phyloP scores from a whole-genome alignment of 2,888 invertebrate genomes.

The Hemistola chrysoprasaria region DNA sequence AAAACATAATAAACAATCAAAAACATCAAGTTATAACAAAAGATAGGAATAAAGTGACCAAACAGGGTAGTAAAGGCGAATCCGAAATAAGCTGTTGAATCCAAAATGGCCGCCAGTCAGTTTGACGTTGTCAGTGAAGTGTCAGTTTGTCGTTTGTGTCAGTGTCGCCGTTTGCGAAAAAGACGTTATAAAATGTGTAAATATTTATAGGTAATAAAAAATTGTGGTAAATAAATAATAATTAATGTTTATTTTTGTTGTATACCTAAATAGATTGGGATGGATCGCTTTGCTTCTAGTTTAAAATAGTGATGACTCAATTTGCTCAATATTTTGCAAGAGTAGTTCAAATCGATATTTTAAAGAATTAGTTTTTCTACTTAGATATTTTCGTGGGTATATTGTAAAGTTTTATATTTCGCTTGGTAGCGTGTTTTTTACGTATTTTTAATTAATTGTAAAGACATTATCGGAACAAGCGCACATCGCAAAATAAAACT shows the following conservation, averaged over 20 bases:
- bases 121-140: conserved; percentile 29
- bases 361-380: conserved; percentile 51
- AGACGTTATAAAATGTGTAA: conserved; percentile 50
- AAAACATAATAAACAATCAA: conserved; percentile 31
- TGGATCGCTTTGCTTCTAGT: conserved; percentile 47
- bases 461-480: conserved; percentile 28
- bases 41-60: conserved; percentile 53
- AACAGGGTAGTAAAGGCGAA: conserved; percentile 73
- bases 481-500: conserved; percentile 25
- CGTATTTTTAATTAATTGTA: conserved; percentile 24
- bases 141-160: conserved; percentile 27
- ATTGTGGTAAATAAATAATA: conserved; percentile 26
- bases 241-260: conserved; percentile 22
- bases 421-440: conserved; percentile 40
- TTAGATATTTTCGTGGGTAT: conserved; percentile 36
- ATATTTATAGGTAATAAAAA: conserved; percentile 38
- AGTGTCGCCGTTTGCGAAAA: conserved; percentile 37
- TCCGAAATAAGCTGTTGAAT: conserved; percentile 87
- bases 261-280: conserved; percentile 22
- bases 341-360: conserved; percentile 35
- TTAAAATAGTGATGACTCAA: conserved; percentile 54
- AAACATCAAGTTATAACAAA: conserved; percentile 44
- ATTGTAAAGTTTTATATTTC: conserved; percentile 32
- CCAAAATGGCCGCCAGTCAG: conserved; percentile 18
- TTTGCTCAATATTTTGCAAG: conserved; percentile 73